Evolutionary conservation across 2,797 vertebrate species (phyloP).

Genomic region (Calcarius lapponicus): DNA sequence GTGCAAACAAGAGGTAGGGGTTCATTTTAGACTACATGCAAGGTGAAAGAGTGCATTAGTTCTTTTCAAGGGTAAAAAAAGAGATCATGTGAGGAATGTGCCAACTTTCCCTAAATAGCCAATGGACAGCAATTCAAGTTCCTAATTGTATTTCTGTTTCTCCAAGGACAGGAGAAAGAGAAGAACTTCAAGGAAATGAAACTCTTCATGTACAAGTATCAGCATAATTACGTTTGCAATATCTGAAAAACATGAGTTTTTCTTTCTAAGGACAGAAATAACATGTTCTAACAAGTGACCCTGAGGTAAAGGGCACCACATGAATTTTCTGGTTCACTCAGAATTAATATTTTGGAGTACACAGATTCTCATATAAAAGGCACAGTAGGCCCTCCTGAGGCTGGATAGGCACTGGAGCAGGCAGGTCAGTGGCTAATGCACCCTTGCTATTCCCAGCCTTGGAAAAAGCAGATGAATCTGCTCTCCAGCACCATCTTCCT

Average conservation of each 20-base stretch:
- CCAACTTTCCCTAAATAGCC: constrained; percentile 22
- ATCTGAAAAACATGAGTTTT: background rate
- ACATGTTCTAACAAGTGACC: background rate
- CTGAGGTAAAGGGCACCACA: background rate
- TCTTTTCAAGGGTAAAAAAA: constrained; percentile 23
- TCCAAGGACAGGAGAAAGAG: constrained; percentile 1
- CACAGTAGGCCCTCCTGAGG: background rate
- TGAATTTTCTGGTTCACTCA: background rate
- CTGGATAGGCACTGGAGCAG: background rate
- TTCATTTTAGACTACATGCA: background rate
- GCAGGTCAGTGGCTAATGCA: background rate
- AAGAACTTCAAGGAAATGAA: constrained; percentile 61
- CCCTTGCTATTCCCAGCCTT: background rate
- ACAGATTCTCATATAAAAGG: background rate
- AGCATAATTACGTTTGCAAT: background rate
- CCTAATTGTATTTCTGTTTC: constrained; percentile 59
- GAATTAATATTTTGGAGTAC: background rate
- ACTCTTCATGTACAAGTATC: constrained; percentile 26
- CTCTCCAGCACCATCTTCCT: background rate
- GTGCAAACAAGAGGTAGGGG: background rate
- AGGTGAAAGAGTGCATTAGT: background rate
- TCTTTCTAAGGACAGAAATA: background rate
- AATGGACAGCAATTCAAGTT: background rate
- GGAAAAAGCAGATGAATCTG: background rate
- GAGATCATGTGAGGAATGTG: constrained; percentile 41